Conservation (phyloP, 2,797 vertebrate species). For the Spondyliosoma cantharus region DNA sequence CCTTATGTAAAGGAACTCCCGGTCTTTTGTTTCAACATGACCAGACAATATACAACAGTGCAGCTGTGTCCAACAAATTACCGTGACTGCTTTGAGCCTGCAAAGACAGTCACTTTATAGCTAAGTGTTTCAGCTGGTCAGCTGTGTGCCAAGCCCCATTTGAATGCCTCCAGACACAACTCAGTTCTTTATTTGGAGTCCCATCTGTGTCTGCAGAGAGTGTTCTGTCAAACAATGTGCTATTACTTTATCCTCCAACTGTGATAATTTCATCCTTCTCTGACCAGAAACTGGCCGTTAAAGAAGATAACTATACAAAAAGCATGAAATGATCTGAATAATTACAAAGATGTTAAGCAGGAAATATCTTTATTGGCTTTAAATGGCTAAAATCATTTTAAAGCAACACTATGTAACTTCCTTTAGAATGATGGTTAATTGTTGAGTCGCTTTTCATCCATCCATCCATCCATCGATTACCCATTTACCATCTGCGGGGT, state of each 20-base stretch:
- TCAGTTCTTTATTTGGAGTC: conserved; percentile 61
- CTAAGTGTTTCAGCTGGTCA: conserved; percentile 44
- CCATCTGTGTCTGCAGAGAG: conserved; percentile 40
- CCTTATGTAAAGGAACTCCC: neutral
- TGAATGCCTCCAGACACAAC: conserved; percentile 50
- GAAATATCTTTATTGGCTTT: neutral
- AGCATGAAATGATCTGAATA: neutral
- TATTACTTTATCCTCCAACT: conserved; percentile 6
- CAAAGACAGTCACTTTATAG: conserved; percentile 17
- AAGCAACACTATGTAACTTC: too few relatives aligned
- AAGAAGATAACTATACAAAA: conserved; percentile 14
- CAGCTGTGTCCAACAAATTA: conserved; percentile 11
- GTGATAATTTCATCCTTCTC: conserved; percentile 2
- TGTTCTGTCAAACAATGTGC: conserved; percentile 10
- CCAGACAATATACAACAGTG: neutral
- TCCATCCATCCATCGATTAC: too few relatives aligned
- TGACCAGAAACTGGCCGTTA: conserved; percentile 1
- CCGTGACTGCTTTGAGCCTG: conserved; percentile 17
- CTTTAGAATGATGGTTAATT: too few relatives aligned
- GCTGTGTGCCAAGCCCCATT: conserved; percentile 27
- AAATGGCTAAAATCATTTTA: neutral
- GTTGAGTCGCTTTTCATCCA: too few relatives aligned
- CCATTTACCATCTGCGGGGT: too few relatives aligned
- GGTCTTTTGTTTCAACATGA: neutral
- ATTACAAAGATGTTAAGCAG: neutral